A percentile compares a stretch with the other conserved stretches of the same genome.
These are phyloP conservation scores for Hyperoodon ampullatus DNA, from an alignment of 2,113 vertebrate genomes.

Conservation along the genomic window DNA sequence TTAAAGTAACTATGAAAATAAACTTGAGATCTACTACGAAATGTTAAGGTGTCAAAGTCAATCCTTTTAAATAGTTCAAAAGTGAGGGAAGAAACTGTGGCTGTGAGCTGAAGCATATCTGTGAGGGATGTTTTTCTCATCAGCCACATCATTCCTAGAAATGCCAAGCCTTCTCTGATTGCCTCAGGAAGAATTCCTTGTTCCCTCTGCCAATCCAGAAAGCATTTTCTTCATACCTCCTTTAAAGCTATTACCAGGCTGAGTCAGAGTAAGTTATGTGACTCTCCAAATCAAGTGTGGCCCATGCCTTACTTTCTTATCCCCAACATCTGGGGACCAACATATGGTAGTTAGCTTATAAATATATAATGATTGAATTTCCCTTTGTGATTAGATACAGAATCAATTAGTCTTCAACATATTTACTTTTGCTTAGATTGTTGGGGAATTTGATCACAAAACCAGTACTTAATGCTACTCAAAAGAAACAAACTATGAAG, in stretches of 20 bases:
- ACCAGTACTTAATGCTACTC: conserved; percentile 12
- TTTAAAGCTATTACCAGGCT: conserved; percentile 17
- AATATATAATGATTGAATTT: neutral
- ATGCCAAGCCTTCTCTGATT: neutral
- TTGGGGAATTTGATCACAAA: neutral
- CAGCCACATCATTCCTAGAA: conserved; percentile 14
- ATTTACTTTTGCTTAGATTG: neutral
- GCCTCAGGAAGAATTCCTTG: neutral
- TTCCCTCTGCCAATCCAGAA: neutral
- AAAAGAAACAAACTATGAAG: conserved; percentile 20
- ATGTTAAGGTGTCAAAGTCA: conserved; percentile 8
- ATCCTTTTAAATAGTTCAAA: conserved; percentile 1
- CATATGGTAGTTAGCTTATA: neutral
- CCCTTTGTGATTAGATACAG: neutral
- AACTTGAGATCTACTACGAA: conserved; percentile 7
- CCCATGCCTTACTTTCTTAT: neutral
- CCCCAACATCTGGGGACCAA: neutral
- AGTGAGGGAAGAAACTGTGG: neutral
- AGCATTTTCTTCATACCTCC: neutral
- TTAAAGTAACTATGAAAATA: neutral
- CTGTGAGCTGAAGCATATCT: neutral
- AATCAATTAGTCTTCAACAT: conserved; percentile 1
- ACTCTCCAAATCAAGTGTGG: neutral
- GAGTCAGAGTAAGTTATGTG: neutral
- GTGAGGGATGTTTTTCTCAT: neutral